These are phyloP conservation scores for Misgurnus anguillicaudatus DNA, from an alignment of 2,113 vertebrate species.

Conservation along the genomic window DNA sequence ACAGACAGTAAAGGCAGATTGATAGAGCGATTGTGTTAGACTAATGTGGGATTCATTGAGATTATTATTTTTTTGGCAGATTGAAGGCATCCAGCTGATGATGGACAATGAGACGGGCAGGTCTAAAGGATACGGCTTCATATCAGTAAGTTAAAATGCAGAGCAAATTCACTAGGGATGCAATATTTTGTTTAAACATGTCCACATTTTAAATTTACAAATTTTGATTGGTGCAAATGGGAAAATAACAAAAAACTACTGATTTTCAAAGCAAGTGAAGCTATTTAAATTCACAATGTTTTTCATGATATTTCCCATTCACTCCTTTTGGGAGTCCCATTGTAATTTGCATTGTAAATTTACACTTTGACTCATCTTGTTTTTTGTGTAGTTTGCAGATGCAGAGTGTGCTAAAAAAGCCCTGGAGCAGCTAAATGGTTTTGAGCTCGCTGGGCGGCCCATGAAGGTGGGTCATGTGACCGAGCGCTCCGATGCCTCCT, in stretches of 20 bases:
- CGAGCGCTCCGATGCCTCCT: slow-evolving; percentile 94
- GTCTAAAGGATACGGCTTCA: slow-evolving; percentile 98
- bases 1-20: neutral
- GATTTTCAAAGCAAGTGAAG: too few relatives aligned
- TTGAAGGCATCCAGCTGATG: slow-evolving; percentile 98
- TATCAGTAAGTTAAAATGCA: slow-evolving; percentile 81
- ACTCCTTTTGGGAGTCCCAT: too few relatives aligned
- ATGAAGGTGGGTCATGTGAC: slow-evolving; percentile 99
- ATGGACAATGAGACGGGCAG: slow-evolving; percentile 98
- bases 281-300: too few relatives aligned
- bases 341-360: too few relatives aligned
- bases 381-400: slow-evolving; percentile 87
- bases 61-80: slow-evolving; percentile 71
- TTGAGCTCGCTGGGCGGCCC: slow-evolving; percentile 93
- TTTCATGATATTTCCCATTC: too few relatives aligned
- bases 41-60: neutral
- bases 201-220: too few relatives aligned
- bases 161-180: neutral
- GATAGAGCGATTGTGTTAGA: too few relatives aligned
- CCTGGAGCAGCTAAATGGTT: slow-evolving; percentile 96
- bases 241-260: too few relatives aligned
- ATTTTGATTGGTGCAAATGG: too few relatives aligned
- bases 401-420: slow-evolving; percentile 99
- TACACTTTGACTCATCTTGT: too few relatives aligned
- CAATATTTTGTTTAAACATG: too few relatives aligned